Evolutionary conservation across 2,113 vertebrate species (phyloP).

Genomic region (Ovibos moschatus): DNA sequence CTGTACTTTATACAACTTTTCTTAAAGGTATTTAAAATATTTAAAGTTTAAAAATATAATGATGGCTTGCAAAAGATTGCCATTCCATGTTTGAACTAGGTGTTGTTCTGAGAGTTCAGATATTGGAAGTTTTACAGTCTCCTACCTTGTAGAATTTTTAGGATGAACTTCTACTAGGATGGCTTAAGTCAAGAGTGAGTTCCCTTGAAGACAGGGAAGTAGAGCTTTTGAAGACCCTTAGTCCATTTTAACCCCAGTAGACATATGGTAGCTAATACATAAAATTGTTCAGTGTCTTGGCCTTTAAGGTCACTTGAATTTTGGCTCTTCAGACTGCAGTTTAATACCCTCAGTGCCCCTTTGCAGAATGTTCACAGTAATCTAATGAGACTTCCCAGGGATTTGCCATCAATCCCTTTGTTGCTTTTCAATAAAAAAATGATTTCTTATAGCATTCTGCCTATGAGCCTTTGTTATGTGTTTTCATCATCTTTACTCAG

Average conservation of each 20-base stretch:
- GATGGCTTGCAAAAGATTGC: neutral
- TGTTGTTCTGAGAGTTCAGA: neutral
- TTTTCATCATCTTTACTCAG: neutral
- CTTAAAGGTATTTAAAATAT: neutral
- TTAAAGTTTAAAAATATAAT: neutral
- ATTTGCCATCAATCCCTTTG: neutral
- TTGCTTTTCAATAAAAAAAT: neutral
- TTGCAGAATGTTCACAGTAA: neutral
- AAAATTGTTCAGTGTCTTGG: neutral
- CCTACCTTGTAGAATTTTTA: neutral
- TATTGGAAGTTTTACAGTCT: neutral
- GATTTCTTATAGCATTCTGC: neutral
- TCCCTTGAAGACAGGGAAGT: neutral
- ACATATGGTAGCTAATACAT: neutral
- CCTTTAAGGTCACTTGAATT: neutral
- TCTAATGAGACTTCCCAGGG: neutral
- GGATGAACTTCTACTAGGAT: neutral
- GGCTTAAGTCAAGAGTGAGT: neutral
- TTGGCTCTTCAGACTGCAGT: neutral
- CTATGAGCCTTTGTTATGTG: neutral
- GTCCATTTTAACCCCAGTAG: neutral
- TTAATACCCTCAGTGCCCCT: neutral
- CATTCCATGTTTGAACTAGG: neutral
- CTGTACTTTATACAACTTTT: neutral
- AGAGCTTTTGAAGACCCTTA: neutral